These are phyloP conservation scores for Chouioia cunea DNA, from an alignment of 2,888 invertebrate genomes.

Conservation along the genomic window DNA sequence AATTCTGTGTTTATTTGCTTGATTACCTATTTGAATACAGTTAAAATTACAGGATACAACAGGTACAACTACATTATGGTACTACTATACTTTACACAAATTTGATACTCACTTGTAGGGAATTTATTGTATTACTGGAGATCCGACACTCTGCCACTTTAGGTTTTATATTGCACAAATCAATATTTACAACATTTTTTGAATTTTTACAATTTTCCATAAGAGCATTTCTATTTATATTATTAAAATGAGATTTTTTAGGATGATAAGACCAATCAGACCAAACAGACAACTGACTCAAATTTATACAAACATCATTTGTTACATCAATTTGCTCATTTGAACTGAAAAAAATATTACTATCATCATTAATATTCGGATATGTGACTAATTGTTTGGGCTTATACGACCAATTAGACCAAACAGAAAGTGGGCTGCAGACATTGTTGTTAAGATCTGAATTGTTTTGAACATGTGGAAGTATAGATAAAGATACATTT, in stretches of 20 bases:
- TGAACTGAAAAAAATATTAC: slow-evolving; percentile 11
- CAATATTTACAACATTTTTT: slow-evolving; percentile 21
- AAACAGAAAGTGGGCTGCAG: slow-evolving; percentile 34
- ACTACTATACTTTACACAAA: background rate
- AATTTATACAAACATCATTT: slow-evolving; percentile 29
- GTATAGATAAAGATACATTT: background rate
- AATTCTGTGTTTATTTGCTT: slow-evolving; percentile 84
- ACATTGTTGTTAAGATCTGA: background rate
- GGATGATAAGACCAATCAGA: slow-evolving; percentile 58
- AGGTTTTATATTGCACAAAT: slow-evolving; percentile 20
- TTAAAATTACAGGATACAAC: slow-evolving; percentile 4
- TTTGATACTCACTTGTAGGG: slow-evolving; percentile 32
- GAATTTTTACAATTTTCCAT: slow-evolving; percentile 17
- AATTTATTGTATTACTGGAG: slow-evolving; percentile 37
- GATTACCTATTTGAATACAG: slow-evolving; percentile 70
- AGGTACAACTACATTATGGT: background rate
- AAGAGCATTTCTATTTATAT: background rate
- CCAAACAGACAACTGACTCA: slow-evolving; percentile 56
- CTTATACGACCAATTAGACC: slow-evolving; percentile 44
- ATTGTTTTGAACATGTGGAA: background rate
- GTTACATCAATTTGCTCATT: slow-evolving; percentile 8
- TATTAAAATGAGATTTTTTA: slow-evolving; percentile 15
- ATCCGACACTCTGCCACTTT: slow-evolving; percentile 32
- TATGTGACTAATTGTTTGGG: background rate
- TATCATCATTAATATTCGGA: slow-evolving; percentile 3